Conservation (phyloP, 2,113 vertebrate species). For the Loxodonta africana region DNA sequence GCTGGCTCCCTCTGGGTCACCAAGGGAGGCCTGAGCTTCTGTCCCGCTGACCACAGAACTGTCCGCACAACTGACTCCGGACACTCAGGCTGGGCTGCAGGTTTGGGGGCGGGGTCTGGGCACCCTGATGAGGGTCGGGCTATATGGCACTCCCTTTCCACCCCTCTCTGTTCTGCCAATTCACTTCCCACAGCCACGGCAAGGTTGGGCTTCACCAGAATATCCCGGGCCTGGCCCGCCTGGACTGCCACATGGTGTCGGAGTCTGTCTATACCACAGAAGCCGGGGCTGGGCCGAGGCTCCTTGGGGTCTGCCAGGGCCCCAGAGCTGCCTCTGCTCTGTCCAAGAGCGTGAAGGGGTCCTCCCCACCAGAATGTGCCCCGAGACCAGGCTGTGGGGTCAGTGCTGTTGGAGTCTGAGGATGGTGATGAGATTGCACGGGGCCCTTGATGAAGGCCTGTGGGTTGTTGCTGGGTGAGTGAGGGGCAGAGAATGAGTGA, state of each 20-base stretch:
- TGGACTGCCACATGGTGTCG: fast-evolving
- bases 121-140: background rate
- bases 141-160: too few species aligned
- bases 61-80: background rate
- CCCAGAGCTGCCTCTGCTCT: background rate
- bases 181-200: background rate
- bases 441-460: fast-evolving
- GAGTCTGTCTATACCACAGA: background rate
- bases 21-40: slow-evolving; percentile 66
- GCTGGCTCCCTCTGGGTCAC: slow-evolving; percentile 73
- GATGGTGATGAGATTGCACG: fast-evolving
- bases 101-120: background rate
- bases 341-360: background rate
- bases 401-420: background rate
- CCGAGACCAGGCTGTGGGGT: background rate
- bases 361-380: too few species aligned
- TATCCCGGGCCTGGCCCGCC: background rate
- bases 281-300: background rate
- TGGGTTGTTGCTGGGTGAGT: background rate
- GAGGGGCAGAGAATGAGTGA: background rate
- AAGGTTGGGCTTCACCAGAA: background rate
- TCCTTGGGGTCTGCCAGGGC: background rate
- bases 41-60: background rate
- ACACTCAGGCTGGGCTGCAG: background rate
- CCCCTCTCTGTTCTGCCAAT: background rate